Evolutionary conservation across 2,113 vertebrate species (phyloP), one percentile per base, ranked within the genome.

Genomic region (Lophius piscatorius): DNA sequence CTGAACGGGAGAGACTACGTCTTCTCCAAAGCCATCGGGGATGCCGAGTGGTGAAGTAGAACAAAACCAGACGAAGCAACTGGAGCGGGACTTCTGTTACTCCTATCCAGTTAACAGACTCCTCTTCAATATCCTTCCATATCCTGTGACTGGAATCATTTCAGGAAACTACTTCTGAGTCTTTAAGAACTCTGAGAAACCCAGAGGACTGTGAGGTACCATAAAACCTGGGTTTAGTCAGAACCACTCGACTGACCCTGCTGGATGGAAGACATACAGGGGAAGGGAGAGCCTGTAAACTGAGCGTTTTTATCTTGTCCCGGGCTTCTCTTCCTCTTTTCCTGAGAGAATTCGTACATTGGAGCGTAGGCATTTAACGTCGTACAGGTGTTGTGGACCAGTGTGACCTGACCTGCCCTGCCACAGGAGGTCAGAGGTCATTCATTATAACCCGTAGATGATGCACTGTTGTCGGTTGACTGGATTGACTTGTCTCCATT

Each of bases 21-120:
- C 83, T 99, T 99, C 94, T 99, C 96, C 93, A 99, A 99, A 97
- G 96, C 97, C 92, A 98, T 97, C 75, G 97, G 97, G 63, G 97
- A 98, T 4, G 97, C 97, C 9, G 96, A 99, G 89, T 99, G 97
- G 97, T 98, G 92, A 95, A 91, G 82, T 1, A 20, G 29, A 23
- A 18, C 16, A 9, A 1, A 50, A 20, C 17, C 3, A 33, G 34
- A 26, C 33, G 26, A 60, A 65, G 62, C 44, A 36, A 31, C 70
- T 44, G 64, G 74, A 74, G 76, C 81, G 52, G 55, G 66, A 71
- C 69, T 67, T 75, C 73, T 71, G 23, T 28, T 67, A 72, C 76
- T 76, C 60, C 59, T 66, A 60, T 87, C 77, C 80, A 61, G 67
- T 71, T 86, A 69, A 80, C 87, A 86, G 82, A 89, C 80, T 91